A percentile compares a stretch with the other conserved stretches of the same genome.
Conservation (phyloP, 2,888 invertebrate genomes). For the Cerceris ruficornis region DNA sequence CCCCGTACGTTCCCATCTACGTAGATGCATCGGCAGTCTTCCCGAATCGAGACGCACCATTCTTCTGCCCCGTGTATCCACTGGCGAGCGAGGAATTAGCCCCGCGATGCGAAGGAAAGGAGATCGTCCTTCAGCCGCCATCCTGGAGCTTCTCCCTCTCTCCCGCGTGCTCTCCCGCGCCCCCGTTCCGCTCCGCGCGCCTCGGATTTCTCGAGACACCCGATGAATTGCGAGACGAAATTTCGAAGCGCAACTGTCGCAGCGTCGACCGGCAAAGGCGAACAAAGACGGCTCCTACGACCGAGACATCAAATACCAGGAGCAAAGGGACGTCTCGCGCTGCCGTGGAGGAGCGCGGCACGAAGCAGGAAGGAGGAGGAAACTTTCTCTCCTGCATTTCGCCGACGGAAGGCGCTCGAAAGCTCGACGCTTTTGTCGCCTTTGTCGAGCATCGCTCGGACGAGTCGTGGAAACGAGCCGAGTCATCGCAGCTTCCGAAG, state of each 20-base stretch:
- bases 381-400: background rate
- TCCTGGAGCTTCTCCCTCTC: no score
- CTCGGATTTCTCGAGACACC: background rate
- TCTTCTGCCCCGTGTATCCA: slow-evolving; percentile 29
- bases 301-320: background rate
- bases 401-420: background rate
- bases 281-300: background rate
- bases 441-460: slow-evolving; percentile 37
- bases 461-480: slow-evolving; percentile 25
- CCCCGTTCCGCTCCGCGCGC: no score
- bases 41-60: slow-evolving; percentile 14
- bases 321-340: no score
- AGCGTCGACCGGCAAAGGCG: background rate
- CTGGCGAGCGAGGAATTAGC: slow-evolving; percentile 26
- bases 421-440: slow-evolving; percentile 35
- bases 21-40: background rate
- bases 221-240: slow-evolving; percentile 5
- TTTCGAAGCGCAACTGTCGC: background rate
- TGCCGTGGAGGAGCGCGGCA: no score
- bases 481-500: background rate
- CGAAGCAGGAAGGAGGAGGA: background rate
- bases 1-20: slow-evolving; percentile 21
- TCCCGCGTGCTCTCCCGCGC: no score
- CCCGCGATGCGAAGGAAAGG: background rate
- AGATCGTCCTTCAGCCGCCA: background rate